Evolutionary conservation across 2,797 vertebrate species (phyloP), one percentile per base, ranked within the genome.

Genomic region (Podarcis siculus): DNA sequence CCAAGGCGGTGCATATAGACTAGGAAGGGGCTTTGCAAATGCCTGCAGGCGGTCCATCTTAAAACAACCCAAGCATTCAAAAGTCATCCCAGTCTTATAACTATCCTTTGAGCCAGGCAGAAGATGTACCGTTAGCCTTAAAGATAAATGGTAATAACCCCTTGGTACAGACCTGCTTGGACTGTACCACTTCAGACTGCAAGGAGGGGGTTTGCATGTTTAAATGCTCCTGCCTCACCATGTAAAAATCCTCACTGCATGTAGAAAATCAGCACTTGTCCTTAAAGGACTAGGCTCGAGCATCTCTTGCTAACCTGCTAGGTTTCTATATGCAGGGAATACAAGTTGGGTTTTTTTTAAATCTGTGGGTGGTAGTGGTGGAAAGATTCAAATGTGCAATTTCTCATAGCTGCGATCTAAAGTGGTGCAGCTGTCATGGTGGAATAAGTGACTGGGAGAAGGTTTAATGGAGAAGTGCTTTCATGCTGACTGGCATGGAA

Each of bases 61-160:
- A 76, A 55, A 69, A 93, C 88, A 89, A 81, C 88, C 86, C 69
- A 73, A 85, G 84, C 82, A 89, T 75, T 87, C 87, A 66, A 35
- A 89, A 89, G 30, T 71, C 45, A 58, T 2, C 10, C 3, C 58
- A 32, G 15, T 64, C 61, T 64, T 64, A 64, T 64, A 64, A 23
- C 17, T 64, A 64, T 19, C 5, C 23, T 32, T 32, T 72, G 12
- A 42, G 8, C n/a, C 35, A n/a, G 64, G 55, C 49, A 76, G 64
- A 71, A 55, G 32, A 12, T 17, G 13, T 35, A 37, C 71, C 30
- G 15, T 23, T 61, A 55, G 30, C 32, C 13, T 39, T 30, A n/a
- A 3, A 85, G 25, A 32, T 13, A 39, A 21, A 66, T 32, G 61
- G 45, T 1, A 85, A 76, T 30, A 30, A 15, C 32, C 71, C 58